These are phyloP conservation scores for Bos taurus DNA, from an alignment of 2,113 vertebrate genomes.

Conservation along the genomic window ARS-UCD2.0 NC_037329.1:32123501-32124000, in stretches of 20 bases:
- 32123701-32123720: conserved; percentile 33
- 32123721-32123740: conserved; percentile 37
- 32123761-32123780: background rate
- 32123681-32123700: conserved; percentile 12
- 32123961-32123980: conserved; percentile 69
- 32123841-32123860: conserved; percentile 73
- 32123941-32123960: conserved; percentile 63
- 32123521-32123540: background rate
- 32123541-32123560: background rate
- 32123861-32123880: conserved; percentile 73
- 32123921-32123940: conserved; percentile 69
- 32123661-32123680: background rate
- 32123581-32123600: background rate
- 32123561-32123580: conserved; percentile 19
- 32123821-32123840: conserved; percentile 65
- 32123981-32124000: conserved; percentile 70
- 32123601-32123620: background rate
- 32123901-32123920: conserved; percentile 74
- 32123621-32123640: background rate
- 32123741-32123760: conserved; percentile 37
- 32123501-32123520: conserved; percentile 1
- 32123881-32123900: conserved; percentile 73
- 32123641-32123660: background rate
- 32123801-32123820: conserved; percentile 58
- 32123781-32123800: accelerated